Percentiles rank a stretch among this genome's conserved stretches.
phyloP scores from a whole-genome alignment of 2,113 vertebrate species.

The Stigmatopora nigra region DNA sequence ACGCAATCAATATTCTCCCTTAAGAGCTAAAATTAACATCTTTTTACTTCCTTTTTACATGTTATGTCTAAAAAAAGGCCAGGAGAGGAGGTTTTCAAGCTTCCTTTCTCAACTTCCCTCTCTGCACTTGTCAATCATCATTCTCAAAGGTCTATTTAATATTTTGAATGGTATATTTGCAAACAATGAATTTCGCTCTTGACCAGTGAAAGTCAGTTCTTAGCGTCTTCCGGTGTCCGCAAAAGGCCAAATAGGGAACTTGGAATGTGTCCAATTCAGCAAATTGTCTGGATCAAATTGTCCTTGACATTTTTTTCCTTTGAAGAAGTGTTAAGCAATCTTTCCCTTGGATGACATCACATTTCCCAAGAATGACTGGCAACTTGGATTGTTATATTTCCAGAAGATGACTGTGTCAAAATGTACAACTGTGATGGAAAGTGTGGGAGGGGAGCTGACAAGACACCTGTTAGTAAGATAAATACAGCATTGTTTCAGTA shows the following conservation, averaged over 20 bases:
- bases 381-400: slow-evolving; percentile 3
- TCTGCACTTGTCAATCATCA: too few relatives aligned
- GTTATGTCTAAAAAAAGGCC: too few relatives aligned
- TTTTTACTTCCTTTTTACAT: too few relatives aligned
- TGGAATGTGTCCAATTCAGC: background rate
- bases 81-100: too few relatives aligned
- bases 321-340: background rate
- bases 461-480: slow-evolving; percentile 27
- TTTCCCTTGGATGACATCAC: background rate
- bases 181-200: too few relatives aligned
- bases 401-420: slow-evolving; percentile 1
- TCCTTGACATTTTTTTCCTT: slow-evolving; percentile 31
- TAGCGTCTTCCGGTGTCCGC: background rate
- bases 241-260: background rate
- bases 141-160: too few relatives aligned
- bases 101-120: too few relatives aligned
- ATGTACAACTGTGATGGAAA: background rate
- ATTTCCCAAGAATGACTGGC: background rate
- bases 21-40: too few relatives aligned
- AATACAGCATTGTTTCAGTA: slow-evolving; percentile 8
- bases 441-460: slow-evolving; percentile 26
- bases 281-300: slow-evolving; percentile 5
- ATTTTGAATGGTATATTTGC: too few relatives aligned
- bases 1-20: too few relatives aligned
- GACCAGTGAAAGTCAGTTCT: background rate